These are phyloP conservation scores for Saturnia pavonia DNA, from an alignment of 2,888 invertebrate species.

Conservation along the genomic window DNA sequence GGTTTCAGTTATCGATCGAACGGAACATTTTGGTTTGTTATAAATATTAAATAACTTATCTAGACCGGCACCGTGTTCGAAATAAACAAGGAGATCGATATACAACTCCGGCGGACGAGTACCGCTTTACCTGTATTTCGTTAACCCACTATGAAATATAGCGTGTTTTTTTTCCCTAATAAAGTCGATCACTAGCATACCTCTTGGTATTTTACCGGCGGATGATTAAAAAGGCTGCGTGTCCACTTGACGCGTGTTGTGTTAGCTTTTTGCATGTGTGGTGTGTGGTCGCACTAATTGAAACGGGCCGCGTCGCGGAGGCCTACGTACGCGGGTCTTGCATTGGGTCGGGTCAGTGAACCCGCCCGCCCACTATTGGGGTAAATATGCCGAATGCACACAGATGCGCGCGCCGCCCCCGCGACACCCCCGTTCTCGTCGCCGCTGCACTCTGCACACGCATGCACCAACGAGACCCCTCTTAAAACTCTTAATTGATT, in stretches of 20 bases:
- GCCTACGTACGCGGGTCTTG: constrained; percentile 77
- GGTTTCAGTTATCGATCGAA: constrained; percentile 43
- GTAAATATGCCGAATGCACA: constrained; percentile 82
- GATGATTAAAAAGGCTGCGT: constrained; percentile 68
- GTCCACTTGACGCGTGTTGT: constrained; percentile 71
- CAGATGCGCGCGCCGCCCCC: constrained; percentile 78
- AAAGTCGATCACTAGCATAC: not conserved
- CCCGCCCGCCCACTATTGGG: constrained; percentile 79
- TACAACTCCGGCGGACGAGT: constrained; percentile 38
- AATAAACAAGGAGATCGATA: constrained; percentile 72
- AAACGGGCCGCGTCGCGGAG: constrained; percentile 62
- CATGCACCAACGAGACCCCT: constrained; percentile 66
- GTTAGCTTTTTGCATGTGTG: constrained; percentile 72
- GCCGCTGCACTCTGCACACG: constrained; percentile 74
- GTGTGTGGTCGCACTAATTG: constrained; percentile 69
- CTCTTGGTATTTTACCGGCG: constrained; percentile 23
- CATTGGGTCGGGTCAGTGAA: constrained; percentile 81
- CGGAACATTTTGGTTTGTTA: constrained; percentile 49
- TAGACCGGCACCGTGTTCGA: constrained; percentile 52
- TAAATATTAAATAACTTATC: constrained; percentile 67
- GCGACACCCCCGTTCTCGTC: constrained; percentile 52
- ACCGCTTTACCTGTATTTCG: constrained; percentile 28
- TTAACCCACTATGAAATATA: constrained; percentile 27
- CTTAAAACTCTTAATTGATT: constrained; percentile 81
- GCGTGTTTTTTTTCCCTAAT: not conserved